Evolutionary conservation across 2,888 invertebrate genomes (phyloP).

Genomic region (Acanthococcus lagerstroemiae): DNA sequence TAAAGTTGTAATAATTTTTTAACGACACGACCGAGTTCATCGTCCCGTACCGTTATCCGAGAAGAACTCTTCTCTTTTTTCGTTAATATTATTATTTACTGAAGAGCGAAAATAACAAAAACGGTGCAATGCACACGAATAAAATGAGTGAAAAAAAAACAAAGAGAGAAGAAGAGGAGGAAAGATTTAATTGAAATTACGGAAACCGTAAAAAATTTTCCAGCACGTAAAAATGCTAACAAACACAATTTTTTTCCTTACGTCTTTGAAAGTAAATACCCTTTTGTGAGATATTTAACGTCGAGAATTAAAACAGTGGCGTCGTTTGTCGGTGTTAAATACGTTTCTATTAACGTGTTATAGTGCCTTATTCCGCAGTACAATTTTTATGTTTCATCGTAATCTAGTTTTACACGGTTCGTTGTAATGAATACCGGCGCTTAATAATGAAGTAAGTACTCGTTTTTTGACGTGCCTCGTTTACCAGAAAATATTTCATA

Average conservation of each 20-base stretch:
- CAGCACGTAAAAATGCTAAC: too few species aligned
- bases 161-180: neutral
- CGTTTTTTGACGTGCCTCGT: slow-evolving; percentile 19
- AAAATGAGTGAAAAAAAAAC: neutral
- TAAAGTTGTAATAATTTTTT: too few species aligned
- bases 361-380: neutral
- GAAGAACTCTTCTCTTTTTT: too few species aligned
- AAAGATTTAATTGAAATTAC: neutral
- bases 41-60: too few species aligned
- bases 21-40: too few species aligned
- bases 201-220: neutral
- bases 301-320: neutral
- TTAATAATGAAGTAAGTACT: neutral
- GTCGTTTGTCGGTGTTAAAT: slow-evolving; percentile 9
- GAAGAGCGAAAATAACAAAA: too few species aligned
- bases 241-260: too few species aligned
- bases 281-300: neutral
- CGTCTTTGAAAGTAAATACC: neutral
- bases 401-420: neutral
- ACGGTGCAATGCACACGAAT: too few species aligned
- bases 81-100: too few species aligned
- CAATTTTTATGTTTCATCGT: neutral
- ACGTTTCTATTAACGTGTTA: neutral
- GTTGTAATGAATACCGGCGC: neutral
- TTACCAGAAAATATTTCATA: slow-evolving; percentile 19